These are phyloP conservation scores for Zygothrica quintamaculata DNA, from an alignment of 2,888 invertebrate genomes.

Conservation along the genomic window DNA sequence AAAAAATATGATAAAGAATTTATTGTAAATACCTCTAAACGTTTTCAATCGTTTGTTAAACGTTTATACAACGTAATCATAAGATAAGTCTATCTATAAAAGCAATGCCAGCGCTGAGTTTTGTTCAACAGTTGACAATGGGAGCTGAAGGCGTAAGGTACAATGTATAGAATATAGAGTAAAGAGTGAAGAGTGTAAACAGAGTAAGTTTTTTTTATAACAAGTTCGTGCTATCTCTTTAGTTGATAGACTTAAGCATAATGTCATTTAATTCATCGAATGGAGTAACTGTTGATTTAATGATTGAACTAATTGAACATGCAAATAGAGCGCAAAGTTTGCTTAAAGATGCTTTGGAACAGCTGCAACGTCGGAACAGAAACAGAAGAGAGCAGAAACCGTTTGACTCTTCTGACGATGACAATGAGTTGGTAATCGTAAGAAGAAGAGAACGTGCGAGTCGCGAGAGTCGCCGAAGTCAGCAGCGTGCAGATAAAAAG, in stretches of 20 bases:
- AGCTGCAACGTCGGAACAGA: background rate
- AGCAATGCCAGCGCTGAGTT: constrained; percentile 20
- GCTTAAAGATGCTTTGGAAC: constrained; percentile 15
- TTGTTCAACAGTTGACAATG: constrained; percentile 30
- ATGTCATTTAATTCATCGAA: constrained; percentile 18
- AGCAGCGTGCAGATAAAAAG: constrained; percentile 20
- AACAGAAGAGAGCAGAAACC: background rate
- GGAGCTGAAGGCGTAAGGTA: constrained; percentile 10
- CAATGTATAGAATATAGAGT: no score
- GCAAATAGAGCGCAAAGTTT: constrained; percentile 23
- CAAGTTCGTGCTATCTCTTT: background rate
- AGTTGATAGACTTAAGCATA: background rate
- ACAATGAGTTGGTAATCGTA: constrained; percentile 12
- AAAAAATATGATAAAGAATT: no score
- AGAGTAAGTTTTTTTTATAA: constrained; percentile 5
- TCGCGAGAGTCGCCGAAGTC: no score
- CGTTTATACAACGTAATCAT: constrained; percentile 29
- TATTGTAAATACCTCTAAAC: constrained; percentile 17
- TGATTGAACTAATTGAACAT: constrained; percentile 26
- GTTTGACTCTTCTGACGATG: background rate
- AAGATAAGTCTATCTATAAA: constrained; percentile 29
- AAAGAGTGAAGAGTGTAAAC: constrained; percentile 11
- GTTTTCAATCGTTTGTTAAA: constrained; percentile 30
- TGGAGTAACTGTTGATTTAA: background rate
- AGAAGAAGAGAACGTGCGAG: no score